A percentile compares a stretch with the other conserved stretches of the same genome.
Conservation (phyloP, 2,113 vertebrate species). For the Scopus umbretta region DNA sequence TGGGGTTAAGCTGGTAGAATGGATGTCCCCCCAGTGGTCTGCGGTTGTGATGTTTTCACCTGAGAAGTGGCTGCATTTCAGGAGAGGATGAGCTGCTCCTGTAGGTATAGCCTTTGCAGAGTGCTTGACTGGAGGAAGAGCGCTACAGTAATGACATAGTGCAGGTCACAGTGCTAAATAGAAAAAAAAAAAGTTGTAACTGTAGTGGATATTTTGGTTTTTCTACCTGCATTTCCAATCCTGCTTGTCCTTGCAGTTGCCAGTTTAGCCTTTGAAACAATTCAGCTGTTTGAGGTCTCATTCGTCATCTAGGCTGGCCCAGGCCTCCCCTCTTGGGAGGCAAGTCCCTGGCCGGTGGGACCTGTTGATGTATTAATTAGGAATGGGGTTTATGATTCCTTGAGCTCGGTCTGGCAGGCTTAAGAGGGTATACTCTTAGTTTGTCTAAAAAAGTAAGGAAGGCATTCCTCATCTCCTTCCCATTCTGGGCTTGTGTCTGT, state of each 20-base stretch:
- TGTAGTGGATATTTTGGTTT: background rate
- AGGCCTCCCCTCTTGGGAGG: background rate
- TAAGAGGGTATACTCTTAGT: background rate
- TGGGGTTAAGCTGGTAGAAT: background rate
- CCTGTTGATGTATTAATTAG: constrained; percentile 31
- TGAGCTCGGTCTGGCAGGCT: background rate
- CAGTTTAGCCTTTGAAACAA: background rate
- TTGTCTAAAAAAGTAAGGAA: background rate
- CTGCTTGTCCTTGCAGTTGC: background rate
- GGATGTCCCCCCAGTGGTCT: background rate
- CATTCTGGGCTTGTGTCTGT: background rate
- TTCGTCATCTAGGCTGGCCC: constrained; percentile 1
- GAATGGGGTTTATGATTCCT: constrained; percentile 5
- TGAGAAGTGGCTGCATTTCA: background rate
- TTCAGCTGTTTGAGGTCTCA: background rate
- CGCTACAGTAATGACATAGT: background rate
- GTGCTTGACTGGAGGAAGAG: background rate
- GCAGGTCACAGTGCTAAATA: background rate
- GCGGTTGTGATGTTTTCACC: background rate
- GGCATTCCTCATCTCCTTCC: background rate
- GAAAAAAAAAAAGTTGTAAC: background rate
- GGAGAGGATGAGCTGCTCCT: background rate
- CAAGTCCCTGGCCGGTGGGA: background rate
- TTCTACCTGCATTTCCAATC: background rate
- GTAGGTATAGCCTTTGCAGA: background rate